Evolutionary conservation across 2,113 vertebrate species (phyloP), one percentile per base, ranked within the genome.

Genomic region (Hipposideros armiger): DNA sequence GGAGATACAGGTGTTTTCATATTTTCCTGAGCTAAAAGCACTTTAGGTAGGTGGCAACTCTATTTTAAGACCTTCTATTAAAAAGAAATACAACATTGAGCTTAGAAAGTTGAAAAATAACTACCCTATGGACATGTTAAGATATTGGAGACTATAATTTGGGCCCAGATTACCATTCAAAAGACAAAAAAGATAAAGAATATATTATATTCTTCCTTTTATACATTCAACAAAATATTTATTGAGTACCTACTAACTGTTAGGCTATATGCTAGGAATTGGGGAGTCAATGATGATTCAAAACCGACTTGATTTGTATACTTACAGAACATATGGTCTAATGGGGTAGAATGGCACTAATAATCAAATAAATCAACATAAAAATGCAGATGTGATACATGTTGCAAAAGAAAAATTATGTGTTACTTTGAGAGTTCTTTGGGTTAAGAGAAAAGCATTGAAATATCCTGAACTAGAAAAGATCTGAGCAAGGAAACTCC

Each of bases 81-180:
- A 80, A 95, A 93, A 82, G 32, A 87, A 85, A 81, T 60, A 72
- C 28, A 64, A 50, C 17, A 81, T 16, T 86, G 47, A 66, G 28
- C 26, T 84, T 87, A 67, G 7, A 90, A n/a, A 83, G 3, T 85
- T 93, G 40, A 83, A 87, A 97, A 94, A 67, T 54, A 93, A 90
- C 85, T 85, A 64, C 3, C 13, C 2, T 70, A 64, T 60, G 16
- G 8, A 32, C 3, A 54, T 84, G 9, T 67, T 73, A 90, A 83
- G 5, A 50, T 56, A 22, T 5, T 66, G 40, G 10, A 74, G 14
- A 42, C 94, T 73, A 89, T 8, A 81, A 17, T 42, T 9, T 56
- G 73, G 5, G 78, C 11, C 4, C 40, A 52, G 22, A 36, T 17
- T 32, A 7, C 4, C 30, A 58, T 76, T 95, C 6, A 69, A 82